Evolutionary conservation across 2,888 invertebrate species (phyloP), one percentile per base, ranked within the genome.

Genomic region (Noctua pronuba): DNA sequence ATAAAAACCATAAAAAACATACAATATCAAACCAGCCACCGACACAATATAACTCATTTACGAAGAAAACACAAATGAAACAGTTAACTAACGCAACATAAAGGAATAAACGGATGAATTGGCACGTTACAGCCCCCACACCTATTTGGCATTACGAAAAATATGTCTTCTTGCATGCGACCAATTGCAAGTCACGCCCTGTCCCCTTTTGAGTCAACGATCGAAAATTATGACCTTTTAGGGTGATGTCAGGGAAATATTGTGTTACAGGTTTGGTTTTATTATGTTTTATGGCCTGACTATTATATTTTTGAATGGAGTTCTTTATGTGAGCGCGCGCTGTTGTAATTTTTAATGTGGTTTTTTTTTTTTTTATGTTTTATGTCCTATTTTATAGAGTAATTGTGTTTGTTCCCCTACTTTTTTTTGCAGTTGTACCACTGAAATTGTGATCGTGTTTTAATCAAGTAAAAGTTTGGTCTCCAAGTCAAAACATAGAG

Each of bases 191-290:
- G 91, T 92, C 92, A 90, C 93, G 90, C 94, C 94, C 93, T 88
- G 83, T 91, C 92, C 93, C 94, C 93, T 92, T 92, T 91, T 90
- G 90, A 90, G 90, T 92, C 89, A 88, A 90, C 91, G 89, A 92
- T 92, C 90, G 90, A 92, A 94, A 94, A 93, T 94, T 94, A 94
- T 94, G 92, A 93, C 91, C 91, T 88, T 86, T 91, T 84, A 90
- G 91, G 92, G 86, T 86, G 86, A 72, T 86, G 72, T 79, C 82
- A 80, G 62, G 78, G 80, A 70, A 77, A 75, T 70, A 70, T 75
- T 76, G 60, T 72, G 21, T 80, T 72, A 76, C 77, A 70, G 13
- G 52, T 77, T 49, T 83, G 31, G 28, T 49, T 75, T 72, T 77
- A 78, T 77, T 77, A 73, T 46, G 49, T 69, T 83, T 80, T 75